Conservation (phyloP, 2,797 vertebrate species). For the Paramormyrops hopkinsi region DNA sequence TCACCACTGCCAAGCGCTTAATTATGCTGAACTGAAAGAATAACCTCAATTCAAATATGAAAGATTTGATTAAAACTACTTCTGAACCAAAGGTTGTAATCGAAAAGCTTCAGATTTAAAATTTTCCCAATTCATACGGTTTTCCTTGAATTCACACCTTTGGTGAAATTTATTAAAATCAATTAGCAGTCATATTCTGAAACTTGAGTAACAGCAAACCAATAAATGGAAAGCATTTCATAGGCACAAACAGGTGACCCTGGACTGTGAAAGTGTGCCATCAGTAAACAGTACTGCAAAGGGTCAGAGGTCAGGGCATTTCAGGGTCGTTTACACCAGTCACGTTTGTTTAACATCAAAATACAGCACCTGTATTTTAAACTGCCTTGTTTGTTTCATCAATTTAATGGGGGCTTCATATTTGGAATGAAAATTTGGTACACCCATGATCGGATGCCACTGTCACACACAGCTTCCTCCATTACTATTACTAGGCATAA, state of each 20-base stretch:
- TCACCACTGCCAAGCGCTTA: neutral
- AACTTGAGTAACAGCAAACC: neutral
- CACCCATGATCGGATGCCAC: neutral
- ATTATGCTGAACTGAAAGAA: neutral
- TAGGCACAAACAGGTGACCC: neutral
- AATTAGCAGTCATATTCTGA: neutral
- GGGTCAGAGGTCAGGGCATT: neutral
- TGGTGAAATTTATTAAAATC: neutral
- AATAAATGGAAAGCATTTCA: neutral
- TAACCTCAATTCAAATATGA: neutral
- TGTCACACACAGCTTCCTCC: neutral
- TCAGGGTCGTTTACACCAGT: neutral
- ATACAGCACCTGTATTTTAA: neutral
- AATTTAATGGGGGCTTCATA: neutral
- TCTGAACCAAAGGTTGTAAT: neutral
- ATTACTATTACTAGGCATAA: neutral
- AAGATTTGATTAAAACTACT: neutral
- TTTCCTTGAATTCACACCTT: neutral
- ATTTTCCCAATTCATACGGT: neutral
- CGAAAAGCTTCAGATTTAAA: neutral
- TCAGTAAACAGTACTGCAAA: neutral
- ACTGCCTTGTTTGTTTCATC: neutral
- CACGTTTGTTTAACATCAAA: neutral
- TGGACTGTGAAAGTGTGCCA: neutral
- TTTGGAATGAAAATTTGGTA: neutral